Percentiles rank a stretch among this genome's conserved stretches.
Evolutionary conservation across 2,113 vertebrate species (phyloP).

Genomic region (Tyto alba): DNA sequence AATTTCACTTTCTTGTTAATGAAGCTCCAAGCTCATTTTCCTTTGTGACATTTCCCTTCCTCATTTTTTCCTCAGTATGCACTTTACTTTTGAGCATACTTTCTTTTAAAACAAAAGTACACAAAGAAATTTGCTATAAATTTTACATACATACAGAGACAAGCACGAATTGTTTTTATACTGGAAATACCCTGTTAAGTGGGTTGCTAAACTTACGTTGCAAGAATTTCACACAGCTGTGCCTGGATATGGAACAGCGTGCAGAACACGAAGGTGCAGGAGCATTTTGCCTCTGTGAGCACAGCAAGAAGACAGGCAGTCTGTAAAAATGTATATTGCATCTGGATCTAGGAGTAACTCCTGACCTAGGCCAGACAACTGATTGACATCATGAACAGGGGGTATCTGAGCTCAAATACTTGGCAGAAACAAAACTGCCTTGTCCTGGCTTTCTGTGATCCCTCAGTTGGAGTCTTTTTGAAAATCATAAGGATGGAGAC

Average conservation of each 20-base stretch:
- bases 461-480: slow-evolving; percentile 63
- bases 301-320: slow-evolving; percentile 2
- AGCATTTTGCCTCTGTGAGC: neutral
- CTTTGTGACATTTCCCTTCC: neutral
- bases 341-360: slow-evolving; percentile 66
- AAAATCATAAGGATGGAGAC: slow-evolving; percentile 58
- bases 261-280: neutral
- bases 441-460: slow-evolving; percentile 54
- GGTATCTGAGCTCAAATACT: neutral
- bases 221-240: neutral
- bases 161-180: neutral
- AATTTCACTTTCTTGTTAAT: neutral
- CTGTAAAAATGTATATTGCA: slow-evolving; percentile 53
- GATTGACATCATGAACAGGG: slow-evolving; percentile 64
- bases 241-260: neutral
- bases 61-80: neutral
- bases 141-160: neutral
- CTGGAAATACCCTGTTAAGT: neutral
- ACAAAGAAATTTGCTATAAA: neutral
- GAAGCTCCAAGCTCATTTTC: neutral
- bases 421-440: slow-evolving; percentile 47
- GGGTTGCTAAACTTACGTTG: neutral
- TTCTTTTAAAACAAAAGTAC: neutral
- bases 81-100: neutral
- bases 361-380: slow-evolving; percentile 66